Base-by-base conservation (phyloP, 2,113 vertebrate genomes). In the Corapipo altera region DNA sequence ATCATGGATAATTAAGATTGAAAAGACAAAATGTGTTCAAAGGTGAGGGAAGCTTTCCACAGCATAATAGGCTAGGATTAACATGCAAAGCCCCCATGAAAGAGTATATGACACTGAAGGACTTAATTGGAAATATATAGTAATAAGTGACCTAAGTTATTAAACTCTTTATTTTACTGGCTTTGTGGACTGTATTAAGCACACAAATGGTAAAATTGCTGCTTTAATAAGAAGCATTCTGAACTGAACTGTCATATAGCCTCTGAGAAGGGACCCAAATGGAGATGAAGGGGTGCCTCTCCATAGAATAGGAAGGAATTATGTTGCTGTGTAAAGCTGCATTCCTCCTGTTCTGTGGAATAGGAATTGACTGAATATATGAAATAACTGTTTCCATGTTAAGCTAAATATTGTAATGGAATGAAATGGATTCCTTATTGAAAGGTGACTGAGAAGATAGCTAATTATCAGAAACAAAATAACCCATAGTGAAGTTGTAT, bases 71-170 rank as follows among this genome's bases (percentile, higher is more conserved):
- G 8, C 21, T 59, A 37, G 3, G 8, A 51, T 89, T 84, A 64
- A 35, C 1, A 1, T 15, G 13, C 11, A 78, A 18, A 84, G 15
- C 16, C 8, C 27, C 11, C 0, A 0, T 48, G 30, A 30, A 87
- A 85, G 16, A 74, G 15, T 54, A 39, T 27, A 28, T 67, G 37
- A 52, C 30, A 19, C 23, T 39, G n/a, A 71, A 82, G 49, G 35
- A 71, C 21, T 82, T 75, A 82, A 65, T 6, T 82, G 65, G 43
- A 81, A 84, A 35, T 87, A 71, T 4, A 46, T 54, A 66, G 19
- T 48, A 33, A 19, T 87, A 51, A 84, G 21, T 74, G 26, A 57
- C 30, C 24, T 75, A 65, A 85, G 48, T 55, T 82, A 65, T 69
- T 69, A 43, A 3, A 5, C 27, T 51, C 3, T n/a, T 46, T 37